These are phyloP conservation scores for Aphelenchoides bicaudatus DNA, from an alignment of 2,888 invertebrate species.

Conservation along the genomic window DNA sequence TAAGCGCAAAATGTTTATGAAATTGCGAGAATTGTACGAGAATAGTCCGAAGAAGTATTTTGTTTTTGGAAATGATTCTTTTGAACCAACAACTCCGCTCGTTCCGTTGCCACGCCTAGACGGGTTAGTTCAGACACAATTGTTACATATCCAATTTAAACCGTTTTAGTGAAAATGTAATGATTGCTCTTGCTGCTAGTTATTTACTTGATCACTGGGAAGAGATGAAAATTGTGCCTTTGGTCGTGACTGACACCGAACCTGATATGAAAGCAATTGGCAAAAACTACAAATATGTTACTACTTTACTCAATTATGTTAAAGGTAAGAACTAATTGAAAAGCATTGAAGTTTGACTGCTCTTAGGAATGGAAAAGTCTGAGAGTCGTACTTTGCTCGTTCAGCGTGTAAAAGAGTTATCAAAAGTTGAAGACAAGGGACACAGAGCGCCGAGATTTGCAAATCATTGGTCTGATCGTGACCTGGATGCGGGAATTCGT, in stretches of 20 bases:
- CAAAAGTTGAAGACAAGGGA: slow-evolving; percentile 14
- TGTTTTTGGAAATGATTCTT: slow-evolving; percentile 93
- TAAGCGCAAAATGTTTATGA: slow-evolving; percentile 81
- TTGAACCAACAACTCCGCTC: slow-evolving; percentile 78
- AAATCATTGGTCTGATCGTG: slow-evolving; percentile 75
- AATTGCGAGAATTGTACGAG: slow-evolving; percentile 77
- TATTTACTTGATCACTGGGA: slow-evolving; percentile 38
- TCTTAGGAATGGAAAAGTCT: slow-evolving; percentile 8
- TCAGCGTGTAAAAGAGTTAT: slow-evolving; percentile 11
- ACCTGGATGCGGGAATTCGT: slow-evolving; percentile 77
- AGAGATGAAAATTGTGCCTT: slow-evolving; percentile 27
- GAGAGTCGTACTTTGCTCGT: slow-evolving; percentile 6
- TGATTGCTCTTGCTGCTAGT: slow-evolving; percentile 26
- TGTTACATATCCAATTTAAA: too few relatives aligned
- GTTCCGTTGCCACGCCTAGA: slow-evolving; percentile 10
- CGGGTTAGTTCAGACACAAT: slow-evolving; percentile 16
- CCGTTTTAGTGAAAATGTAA: slow-evolving; percentile 4
- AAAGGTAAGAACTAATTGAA: background rate
- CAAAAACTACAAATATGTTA: slow-evolving; percentile 18
- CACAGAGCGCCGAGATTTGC: slow-evolving; percentile 67
- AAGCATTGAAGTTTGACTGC: background rate
- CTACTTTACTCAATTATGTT: slow-evolving; percentile 24
- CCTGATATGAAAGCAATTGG: slow-evolving; percentile 15
- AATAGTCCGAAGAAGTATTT: slow-evolving; percentile 69
- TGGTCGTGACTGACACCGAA: slow-evolving; percentile 36